phyloP scores from a whole-genome alignment of 2,797 vertebrate species.

The Sebastiscus tertius region DNA sequence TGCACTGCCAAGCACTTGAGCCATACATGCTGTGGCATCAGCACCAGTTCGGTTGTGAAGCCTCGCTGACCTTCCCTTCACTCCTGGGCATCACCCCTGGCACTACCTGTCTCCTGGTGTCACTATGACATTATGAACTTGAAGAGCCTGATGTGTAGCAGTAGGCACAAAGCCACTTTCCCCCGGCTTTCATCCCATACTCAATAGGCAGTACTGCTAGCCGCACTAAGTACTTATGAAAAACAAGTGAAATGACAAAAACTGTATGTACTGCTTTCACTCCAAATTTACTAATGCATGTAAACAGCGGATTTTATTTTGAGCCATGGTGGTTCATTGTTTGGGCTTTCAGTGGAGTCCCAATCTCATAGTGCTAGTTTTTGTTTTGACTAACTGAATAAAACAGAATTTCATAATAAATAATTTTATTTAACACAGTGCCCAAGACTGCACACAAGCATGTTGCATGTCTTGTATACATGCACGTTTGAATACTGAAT shows the following conservation, averaged over 20 bases:
- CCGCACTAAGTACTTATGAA: conserved; percentile 18
- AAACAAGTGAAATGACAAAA: conserved; percentile 29
- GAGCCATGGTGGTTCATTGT: not conserved
- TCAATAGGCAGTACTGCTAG: conserved; percentile 24
- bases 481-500: not conserved
- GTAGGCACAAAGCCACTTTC: conserved; percentile 64
- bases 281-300: not conserved
- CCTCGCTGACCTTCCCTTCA: conserved; percentile 77
- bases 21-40: conserved; percentile 74
- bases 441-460: not conserved
- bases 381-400: conserved; percentile 8
- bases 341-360: not conserved
- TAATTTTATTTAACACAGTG: not conserved
- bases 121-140: conserved; percentile 78
- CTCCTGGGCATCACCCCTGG: conserved; percentile 79
- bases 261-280: not conserved
- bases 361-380: not conserved
- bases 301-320: not conserved
- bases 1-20: conserved; percentile 78
- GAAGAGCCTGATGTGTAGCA: conserved; percentile 73
- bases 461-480: not conserved
- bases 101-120: conserved; percentile 75
- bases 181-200: conserved; percentile 48
- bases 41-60: conserved; percentile 71
- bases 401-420: not conserved